Conservation (phyloP, 2,888 invertebrate genomes). For the Alsophila aescularia region DNA sequence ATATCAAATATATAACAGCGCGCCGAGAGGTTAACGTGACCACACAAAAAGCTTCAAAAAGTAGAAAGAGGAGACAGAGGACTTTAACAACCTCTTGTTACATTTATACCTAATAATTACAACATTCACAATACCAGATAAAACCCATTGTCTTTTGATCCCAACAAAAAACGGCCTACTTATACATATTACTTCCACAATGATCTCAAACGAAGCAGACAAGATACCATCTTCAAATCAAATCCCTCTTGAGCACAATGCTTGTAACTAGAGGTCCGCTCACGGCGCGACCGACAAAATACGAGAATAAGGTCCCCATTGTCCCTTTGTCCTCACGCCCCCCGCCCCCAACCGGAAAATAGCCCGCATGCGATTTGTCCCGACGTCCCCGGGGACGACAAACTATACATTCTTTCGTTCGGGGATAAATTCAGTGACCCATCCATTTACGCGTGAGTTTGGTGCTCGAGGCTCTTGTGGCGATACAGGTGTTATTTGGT, state of each 20-base stretch:
- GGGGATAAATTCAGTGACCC: slow-evolving; percentile 5
- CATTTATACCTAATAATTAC: too few species aligned
- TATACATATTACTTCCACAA: slow-evolving; percentile 31
- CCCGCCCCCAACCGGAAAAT: slow-evolving; percentile 12
- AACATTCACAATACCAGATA: not conserved
- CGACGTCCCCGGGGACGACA: slow-evolving; percentile 22
- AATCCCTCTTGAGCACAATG: slow-evolving; percentile 34
- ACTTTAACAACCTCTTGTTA: too few species aligned
- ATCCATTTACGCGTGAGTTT: slow-evolving; percentile 3
- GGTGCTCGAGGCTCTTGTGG: not conserved
- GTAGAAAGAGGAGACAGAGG: too few species aligned
- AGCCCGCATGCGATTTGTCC: slow-evolving; percentile 27
- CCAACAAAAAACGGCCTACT: slow-evolving; percentile 1
- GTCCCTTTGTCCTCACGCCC: slow-evolving; percentile 19
- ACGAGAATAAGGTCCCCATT: slow-evolving; percentile 22
- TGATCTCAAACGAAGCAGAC: slow-evolving; percentile 36
- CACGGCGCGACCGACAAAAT: slow-evolving; percentile 20
- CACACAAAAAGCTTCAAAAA: too few species aligned
- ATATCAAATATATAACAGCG: too few species aligned
- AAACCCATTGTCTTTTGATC: not conserved
- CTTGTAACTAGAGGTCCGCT: slow-evolving; percentile 34
- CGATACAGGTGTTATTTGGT: not conserved
- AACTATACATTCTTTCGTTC: slow-evolving; percentile 29
- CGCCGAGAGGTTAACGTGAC: too few species aligned
- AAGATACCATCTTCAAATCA: slow-evolving; percentile 36